Conservation (phyloP, 2,888 invertebrate genomes). For the Eugnorisma glareosa region DNA sequence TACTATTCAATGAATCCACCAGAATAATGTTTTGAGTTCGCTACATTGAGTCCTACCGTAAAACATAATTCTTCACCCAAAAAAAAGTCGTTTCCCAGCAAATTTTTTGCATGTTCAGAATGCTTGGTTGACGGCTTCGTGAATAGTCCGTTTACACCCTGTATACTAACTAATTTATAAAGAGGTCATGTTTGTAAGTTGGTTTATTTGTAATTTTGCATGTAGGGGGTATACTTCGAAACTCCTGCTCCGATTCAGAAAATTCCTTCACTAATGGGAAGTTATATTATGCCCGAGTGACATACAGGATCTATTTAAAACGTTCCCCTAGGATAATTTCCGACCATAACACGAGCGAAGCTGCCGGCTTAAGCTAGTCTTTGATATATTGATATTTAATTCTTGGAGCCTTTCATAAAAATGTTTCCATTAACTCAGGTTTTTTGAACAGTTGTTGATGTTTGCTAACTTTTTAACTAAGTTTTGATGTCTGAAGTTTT, state of each 20-base stretch:
- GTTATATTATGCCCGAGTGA: not conserved
- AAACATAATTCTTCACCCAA: no score
- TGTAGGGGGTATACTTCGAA: not conserved
- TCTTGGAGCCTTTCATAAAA: slow-evolving; percentile 46
- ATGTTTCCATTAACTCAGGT: slow-evolving; percentile 39
- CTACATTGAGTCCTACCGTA: no score
- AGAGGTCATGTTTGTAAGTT: not conserved
- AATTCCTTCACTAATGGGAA: not conserved
- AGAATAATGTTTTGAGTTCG: no score
- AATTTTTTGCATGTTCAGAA: no score
- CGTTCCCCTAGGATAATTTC: not conserved
- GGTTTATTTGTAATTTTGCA: not conserved
- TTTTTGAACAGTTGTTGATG: slow-evolving; percentile 56
- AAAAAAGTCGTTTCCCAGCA: no score
- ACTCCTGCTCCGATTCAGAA: not conserved
- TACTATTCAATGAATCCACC: no score
- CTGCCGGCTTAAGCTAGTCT: not conserved
- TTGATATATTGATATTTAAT: slow-evolving; percentile 48
- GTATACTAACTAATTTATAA: no score
- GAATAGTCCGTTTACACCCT: no score
- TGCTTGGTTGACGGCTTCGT: no score
- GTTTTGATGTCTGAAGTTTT: slow-evolving; percentile 61
- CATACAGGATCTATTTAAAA: not conserved
- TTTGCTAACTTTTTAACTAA: slow-evolving; percentile 48
- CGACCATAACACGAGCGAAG: not conserved